Evolutionary conservation across 1,140 invertebrate genomes (phyloP).

Genomic region (Asobara japonica): DNA sequence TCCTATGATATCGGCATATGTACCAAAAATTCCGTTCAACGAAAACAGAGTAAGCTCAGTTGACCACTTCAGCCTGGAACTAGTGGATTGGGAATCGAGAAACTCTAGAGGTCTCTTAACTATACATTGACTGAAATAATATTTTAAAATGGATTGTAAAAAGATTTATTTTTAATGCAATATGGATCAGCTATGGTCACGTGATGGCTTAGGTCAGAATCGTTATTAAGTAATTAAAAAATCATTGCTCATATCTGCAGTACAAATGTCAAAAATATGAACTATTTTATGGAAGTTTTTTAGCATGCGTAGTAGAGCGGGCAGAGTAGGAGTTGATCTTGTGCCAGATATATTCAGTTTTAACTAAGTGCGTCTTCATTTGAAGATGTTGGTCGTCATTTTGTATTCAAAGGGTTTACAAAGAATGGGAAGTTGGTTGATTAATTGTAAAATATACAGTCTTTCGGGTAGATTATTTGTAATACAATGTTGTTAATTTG

Average conservation of each 20-base stretch:
- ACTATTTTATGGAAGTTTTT: neutral
- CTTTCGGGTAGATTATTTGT: neutral
- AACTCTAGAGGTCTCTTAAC: too few relatives aligned
- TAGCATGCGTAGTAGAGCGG: neutral
- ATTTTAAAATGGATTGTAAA: too few relatives aligned
- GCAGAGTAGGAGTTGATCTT: neutral
- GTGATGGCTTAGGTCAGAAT: too few relatives aligned
- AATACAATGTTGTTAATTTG: neutral
- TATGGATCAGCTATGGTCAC: too few relatives aligned
- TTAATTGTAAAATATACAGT: conserved; percentile 9
- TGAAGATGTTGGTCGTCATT: neutral
- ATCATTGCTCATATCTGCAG: neutral
- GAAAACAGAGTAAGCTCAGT: too few relatives aligned
- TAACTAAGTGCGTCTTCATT: neutral
- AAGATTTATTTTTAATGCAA: too few relatives aligned
- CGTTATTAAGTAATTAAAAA: neutral
- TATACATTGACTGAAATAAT: too few relatives aligned
- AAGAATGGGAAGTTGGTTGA: neutral
- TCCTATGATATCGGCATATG: too few relatives aligned
- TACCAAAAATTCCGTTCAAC: too few relatives aligned
- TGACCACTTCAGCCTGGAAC: too few relatives aligned
- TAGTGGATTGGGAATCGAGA: too few relatives aligned
- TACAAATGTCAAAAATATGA: neutral
- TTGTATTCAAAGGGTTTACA: neutral
- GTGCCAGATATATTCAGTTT: neutral